phyloP scores from a whole-genome alignment of 2,797 vertebrate genomes.

The Helarctos malayanus region DNA sequence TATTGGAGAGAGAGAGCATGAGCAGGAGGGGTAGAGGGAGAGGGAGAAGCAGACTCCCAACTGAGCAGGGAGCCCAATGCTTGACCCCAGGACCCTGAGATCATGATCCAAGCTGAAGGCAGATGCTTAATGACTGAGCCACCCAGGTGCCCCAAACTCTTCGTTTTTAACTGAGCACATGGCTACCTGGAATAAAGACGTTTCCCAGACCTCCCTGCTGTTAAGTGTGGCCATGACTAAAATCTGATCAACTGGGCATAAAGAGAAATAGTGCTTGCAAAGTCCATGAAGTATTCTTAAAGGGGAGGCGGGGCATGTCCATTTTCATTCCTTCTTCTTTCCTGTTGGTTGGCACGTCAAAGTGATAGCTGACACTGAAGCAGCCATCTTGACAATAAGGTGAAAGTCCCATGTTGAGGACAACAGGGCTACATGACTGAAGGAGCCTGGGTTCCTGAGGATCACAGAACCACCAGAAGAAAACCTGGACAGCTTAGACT shows the following conservation, averaged over 20 bases:
- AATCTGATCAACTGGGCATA: background rate
- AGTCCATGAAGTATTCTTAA: background rate
- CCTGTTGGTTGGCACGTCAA: background rate
- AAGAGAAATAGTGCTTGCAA: background rate
- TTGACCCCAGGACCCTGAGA: too few relatives aligned
- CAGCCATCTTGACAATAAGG: background rate
- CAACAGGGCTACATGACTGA: background rate
- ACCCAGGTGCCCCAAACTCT: background rate
- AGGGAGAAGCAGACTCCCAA: too few relatives aligned
- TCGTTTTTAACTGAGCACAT: background rate
- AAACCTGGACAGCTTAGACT: background rate
- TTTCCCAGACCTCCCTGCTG: background rate
- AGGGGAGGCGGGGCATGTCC: background rate
- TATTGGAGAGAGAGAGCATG: too few relatives aligned
- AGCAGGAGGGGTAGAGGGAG: too few relatives aligned
- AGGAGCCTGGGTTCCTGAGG: background rate
- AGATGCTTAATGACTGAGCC: too few relatives aligned
- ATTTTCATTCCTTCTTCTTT: background rate
- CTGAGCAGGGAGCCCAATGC: too few relatives aligned
- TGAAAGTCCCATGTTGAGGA: background rate
- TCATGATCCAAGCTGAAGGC: too few relatives aligned
- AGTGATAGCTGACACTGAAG: background rate
- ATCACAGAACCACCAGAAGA: background rate
- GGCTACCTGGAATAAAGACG: background rate
- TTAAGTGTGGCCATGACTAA: background rate